Base-by-base conservation (phyloP, 2,797 vertebrate genomes). In the Phrynocephalus vlangalii region DNA sequence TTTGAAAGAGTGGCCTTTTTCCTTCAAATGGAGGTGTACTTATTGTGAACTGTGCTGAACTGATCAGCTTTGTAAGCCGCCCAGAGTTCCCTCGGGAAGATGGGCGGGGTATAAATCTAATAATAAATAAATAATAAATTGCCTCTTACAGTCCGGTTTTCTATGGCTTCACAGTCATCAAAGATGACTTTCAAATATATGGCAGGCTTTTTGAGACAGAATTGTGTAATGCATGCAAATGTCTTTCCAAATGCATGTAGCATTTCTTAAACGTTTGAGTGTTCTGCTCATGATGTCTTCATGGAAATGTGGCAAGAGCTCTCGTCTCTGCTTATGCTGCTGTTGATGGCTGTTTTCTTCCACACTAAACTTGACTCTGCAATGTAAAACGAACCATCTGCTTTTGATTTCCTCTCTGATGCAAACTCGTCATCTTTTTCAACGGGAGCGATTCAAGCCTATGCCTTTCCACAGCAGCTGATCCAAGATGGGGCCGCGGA, bases 361-460 rank as follows among this genome's bases (percentile, higher is more conserved):
- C 44, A 66, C 56, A 76, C 66, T 82, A 82, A 82, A 87, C n/a
- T 70, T 28, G 48, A 28, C n/a, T 83, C 80, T 83, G n/a, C 63
- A 68, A 68, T 52, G 15, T 73, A 24, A 86, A 80, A 86, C 28
- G n/a, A 82, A 70, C 72, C 4, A 44, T 77, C 72, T 83, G 80
- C 38, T 87, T 87, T 82, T 87, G 6, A 83, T 87, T 83, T 87
- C 72, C 72, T 87, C n/a, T 67, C 52, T 72, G 18, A 81, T 73
- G 71, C 70, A 80, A 86, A 75, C 52, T 13, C 44, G 73, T 60
- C 44, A 81, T 60, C 30, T 87, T 83, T 68, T 56, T 18, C 18
- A 82, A 28, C 10, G 24, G 22, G 24, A 86, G 22, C 18, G 10
- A 75, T n/a, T 67, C 56, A 30, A 50, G 60, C 44, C n/a, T 26